phyloP scores from a whole-genome alignment of 2,113 vertebrate species.

The Daphoenositta chrysoptera region DNA sequence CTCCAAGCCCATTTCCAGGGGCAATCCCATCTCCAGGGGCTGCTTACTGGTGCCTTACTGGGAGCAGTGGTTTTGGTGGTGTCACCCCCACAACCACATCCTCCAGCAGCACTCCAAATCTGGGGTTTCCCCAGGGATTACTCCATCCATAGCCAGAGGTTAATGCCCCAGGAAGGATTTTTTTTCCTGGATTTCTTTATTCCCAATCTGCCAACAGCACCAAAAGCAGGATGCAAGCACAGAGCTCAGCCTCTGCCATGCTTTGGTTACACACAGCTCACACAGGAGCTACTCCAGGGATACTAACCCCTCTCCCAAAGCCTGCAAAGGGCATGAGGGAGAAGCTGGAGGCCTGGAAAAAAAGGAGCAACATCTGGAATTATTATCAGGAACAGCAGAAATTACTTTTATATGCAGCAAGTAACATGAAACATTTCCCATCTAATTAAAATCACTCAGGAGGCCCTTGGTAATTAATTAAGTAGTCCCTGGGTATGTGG shows the following conservation, averaged over 20 bases:
- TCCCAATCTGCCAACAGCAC: not conserved
- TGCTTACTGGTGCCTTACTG: not conserved
- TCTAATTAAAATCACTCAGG: not conserved
- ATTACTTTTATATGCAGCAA: not conserved
- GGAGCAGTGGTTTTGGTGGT: not conserved
- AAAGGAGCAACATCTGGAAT: slow-evolving; percentile 48
- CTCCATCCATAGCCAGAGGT: not conserved
- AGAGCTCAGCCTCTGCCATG: not conserved
- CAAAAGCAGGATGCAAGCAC: not conserved
- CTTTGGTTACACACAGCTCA: not conserved
- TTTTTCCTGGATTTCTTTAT: not conserved
- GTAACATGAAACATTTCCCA: not conserved
- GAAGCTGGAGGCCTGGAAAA: slow-evolving; percentile 72
- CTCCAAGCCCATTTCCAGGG: not conserved
- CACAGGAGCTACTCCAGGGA: slow-evolving; percentile 15
- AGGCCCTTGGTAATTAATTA: not conserved
- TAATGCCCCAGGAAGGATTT: not conserved
- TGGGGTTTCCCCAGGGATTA: not conserved
- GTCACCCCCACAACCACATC: not conserved
- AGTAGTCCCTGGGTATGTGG: not conserved
- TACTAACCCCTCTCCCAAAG: slow-evolving; percentile 78
- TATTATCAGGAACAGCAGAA: not conserved
- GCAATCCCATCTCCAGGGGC: not conserved
- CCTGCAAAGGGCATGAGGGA: slow-evolving; percentile 77
- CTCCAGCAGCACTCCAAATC: not conserved